A percentile compares a stretch with the other conserved stretches of the same genome.
phyloP scores from a whole-genome alignment of 2,113 vertebrate species.

The Nothobranchius kuhntae region DNA sequence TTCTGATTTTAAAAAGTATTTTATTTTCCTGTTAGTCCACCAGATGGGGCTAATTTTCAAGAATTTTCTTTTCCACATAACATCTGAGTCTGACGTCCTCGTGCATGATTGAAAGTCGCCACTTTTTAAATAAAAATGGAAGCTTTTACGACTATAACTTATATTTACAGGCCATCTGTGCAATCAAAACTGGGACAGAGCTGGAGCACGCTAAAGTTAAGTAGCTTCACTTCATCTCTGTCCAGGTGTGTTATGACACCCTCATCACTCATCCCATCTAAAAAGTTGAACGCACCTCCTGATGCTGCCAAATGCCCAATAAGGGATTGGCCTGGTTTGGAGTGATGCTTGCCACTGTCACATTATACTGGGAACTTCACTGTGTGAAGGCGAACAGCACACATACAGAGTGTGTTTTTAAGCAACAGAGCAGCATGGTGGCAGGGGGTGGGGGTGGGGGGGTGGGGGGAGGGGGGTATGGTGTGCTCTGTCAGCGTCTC shows the following conservation, averaged over 20 bases:
- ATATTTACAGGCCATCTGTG: neutral
- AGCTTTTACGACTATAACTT: neutral
- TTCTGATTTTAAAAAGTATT: neutral
- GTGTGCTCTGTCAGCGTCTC: slow-evolving; percentile 59
- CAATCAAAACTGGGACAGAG: slow-evolving; percentile 2
- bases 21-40: slow-evolving; percentile 23
- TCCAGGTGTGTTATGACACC: slow-evolving; percentile 33
- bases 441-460: neutral
- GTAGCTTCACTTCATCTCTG: slow-evolving; percentile 3
- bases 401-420: slow-evolving; percentile 32
- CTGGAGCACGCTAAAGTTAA: neutral
- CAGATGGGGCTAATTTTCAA: slow-evolving; percentile 55
- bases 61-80: neutral
- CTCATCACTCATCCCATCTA: slow-evolving; percentile 39
- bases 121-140: neutral
- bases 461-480: slow-evolving; percentile 12
- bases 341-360: slow-evolving; percentile 24
- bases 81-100: neutral
- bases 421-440: slow-evolving; percentile 13
- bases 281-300: slow-evolving; percentile 14
- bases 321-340: slow-evolving; percentile 22
- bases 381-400: slow-evolving; percentile 40
- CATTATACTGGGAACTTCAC: neutral
- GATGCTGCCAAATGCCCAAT: slow-evolving; percentile 26
- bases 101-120: neutral